Evolutionary conservation across 2,113 vertebrate genomes (phyloP).

Genomic region (Eptesicus fuscus): DNA sequence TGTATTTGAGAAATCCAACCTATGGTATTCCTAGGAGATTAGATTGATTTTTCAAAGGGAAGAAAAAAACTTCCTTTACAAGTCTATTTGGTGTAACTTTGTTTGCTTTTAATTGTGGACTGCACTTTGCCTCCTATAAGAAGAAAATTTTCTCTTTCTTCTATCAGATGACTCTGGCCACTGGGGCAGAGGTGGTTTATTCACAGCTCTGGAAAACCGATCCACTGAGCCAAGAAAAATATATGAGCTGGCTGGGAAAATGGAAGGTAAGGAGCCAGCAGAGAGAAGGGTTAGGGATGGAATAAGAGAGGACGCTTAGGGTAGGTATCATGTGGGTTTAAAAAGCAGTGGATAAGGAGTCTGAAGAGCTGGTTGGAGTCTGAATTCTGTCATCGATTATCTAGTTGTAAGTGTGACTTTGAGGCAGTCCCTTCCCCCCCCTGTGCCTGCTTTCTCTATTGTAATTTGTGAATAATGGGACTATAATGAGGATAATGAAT

Average conservation of each 20-base stretch:
- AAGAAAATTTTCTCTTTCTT: constrained; percentile 16
- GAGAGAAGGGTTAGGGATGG: neutral
- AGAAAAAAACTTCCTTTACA: neutral
- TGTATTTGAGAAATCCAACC: neutral
- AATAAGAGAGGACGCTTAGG: neutral
- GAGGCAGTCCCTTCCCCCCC: neutral
- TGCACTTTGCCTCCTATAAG: neutral
- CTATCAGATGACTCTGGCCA: constrained; percentile 90
- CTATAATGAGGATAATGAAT: neutral
- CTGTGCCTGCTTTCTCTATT: neutral
- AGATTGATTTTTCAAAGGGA: neutral
- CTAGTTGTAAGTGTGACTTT: neutral
- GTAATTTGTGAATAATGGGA: neutral
- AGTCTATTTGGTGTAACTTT: neutral
- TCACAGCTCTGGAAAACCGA: constrained; percentile 89
- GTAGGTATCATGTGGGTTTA: neutral
- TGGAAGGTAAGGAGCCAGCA: constrained; percentile 87
- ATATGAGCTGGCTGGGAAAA: constrained; percentile 92
- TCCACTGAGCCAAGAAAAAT: constrained; percentile 88
- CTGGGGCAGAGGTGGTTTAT: constrained; percentile 94
- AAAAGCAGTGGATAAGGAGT: neutral
- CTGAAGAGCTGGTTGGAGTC: neutral
- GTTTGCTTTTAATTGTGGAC: neutral
- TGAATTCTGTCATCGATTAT: neutral
- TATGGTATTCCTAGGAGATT: neutral